Evolutionary conservation across 2,797 vertebrate species (phyloP), one percentile per base, ranked within the genome.

Genomic region (Melanotaenia nigrans): DNA sequence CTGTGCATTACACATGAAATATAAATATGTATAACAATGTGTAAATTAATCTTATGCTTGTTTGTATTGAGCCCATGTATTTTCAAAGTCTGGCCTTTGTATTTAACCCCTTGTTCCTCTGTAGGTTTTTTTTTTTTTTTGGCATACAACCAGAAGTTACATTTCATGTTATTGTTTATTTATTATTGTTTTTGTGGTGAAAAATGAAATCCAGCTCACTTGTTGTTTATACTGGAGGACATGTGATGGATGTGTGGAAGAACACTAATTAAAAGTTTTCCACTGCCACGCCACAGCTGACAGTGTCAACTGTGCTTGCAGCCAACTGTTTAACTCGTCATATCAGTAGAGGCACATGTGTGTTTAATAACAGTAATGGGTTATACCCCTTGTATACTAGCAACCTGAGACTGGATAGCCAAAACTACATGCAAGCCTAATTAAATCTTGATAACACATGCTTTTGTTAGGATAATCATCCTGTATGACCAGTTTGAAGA

Each of bases 1-100:
- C 75, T 78, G 67, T 74, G 77, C 60, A 61, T 74, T 61, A 70
- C 58, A 60, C 20, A 61, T 67, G 35, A 65, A 54, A 51, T 79
- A 75, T 79, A 82, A 81, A 82, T 79, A 74, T 73, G 70, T 82
- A 64, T 51, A 78, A 72, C 71, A 33, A 57, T 40, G 47, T 88
- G 60, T 78, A 65, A 47, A 75, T 75, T 57, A 18, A 65, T 67
- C 79, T 82, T 72, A 33, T 58, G 12, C 73, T 53, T 38, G 54
- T 40, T 25, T 63, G 60, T 64, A 66, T 59, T 71, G 24, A 47
- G 40, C 45, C 81, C 25, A 60, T n/a, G 55, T 30, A 33, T 78
- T 78, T 69, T 82, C 22, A 49, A 77, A 61, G 33, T 55, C 60
- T 68, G 73, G 32, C 25, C 32, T 83, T 78, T 68, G 59, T 51